Conservation (phyloP, 2,113 vertebrate genomes). For the Larimichthys crocea region DNA sequence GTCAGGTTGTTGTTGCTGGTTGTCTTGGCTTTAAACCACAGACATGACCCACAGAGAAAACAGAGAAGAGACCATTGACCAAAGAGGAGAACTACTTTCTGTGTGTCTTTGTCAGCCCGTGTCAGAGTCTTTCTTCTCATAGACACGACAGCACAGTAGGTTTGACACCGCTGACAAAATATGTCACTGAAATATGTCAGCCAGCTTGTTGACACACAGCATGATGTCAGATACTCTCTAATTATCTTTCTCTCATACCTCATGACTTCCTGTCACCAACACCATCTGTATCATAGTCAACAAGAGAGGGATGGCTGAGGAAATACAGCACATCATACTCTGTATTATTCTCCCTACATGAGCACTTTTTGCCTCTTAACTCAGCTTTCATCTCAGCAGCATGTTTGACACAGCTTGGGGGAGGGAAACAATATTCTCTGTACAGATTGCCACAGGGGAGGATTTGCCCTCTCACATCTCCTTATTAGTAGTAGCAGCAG, state of each 20-base stretch:
- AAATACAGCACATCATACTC: neutral
- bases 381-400: slow-evolving; percentile 45
- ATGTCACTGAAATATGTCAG: slow-evolving; percentile 26
- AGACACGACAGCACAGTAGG: neutral
- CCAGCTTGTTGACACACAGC: slow-evolving; percentile 4
- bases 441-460: neutral
- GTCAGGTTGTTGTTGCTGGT: neutral
- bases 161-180: slow-evolving; percentile 42
- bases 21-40: neutral
- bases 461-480: neutral
- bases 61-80: neutral
- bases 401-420: slow-evolving; percentile 10
- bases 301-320: neutral
- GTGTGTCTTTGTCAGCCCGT: neutral
- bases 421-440: slow-evolving; percentile 7
- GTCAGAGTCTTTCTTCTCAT: neutral
- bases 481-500: slow-evolving; percentile 24
- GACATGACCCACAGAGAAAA: neutral
- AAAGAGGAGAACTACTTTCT: neutral
- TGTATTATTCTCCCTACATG: slow-evolving; percentile 10
- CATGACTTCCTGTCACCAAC: slow-evolving; percentile 35
- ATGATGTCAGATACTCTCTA: slow-evolving; percentile 21
- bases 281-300: neutral
- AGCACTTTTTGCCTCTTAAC: slow-evolving; percentile 12
- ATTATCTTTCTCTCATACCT: slow-evolving; percentile 36